phyloP scores from a whole-genome alignment of 2,113 vertebrate species.

The Oxyruncus cristatus region DNA sequence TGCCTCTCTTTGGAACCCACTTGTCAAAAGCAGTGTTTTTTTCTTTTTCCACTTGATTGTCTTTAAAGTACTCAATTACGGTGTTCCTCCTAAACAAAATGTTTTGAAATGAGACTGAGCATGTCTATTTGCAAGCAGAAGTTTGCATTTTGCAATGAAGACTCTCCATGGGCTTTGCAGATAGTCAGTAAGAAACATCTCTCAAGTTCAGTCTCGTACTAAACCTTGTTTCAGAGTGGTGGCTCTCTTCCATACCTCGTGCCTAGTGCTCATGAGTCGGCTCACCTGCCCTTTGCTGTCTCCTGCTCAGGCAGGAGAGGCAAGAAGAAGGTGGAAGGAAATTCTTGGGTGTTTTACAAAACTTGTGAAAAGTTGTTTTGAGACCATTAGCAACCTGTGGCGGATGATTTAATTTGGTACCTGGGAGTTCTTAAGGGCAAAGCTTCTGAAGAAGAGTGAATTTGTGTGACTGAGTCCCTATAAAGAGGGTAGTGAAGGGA shows the following conservation, averaged over 20 bases:
- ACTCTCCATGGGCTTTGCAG: background rate
- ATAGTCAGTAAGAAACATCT: background rate
- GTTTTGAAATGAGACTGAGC: background rate
- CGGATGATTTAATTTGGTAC: background rate
- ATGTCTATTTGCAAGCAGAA: background rate
- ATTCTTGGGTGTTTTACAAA: background rate
- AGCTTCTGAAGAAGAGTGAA: background rate
- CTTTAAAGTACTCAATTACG: background rate
- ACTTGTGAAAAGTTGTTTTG: background rate
- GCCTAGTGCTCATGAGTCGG: accelerated
- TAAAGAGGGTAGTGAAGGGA: background rate
- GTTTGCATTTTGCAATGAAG: background rate
- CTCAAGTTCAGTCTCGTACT: background rate
- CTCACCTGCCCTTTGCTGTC: background rate
- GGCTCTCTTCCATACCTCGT: background rate
- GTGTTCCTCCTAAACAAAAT: background rate
- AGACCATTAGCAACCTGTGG: background rate
- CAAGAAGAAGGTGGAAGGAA: background rate
- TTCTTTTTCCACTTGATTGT: background rate
- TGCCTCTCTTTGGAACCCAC: background rate
- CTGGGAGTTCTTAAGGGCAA: background rate
- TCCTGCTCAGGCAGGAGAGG: background rate
- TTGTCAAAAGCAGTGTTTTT: background rate
- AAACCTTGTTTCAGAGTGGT: background rate
- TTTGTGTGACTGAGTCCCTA: background rate